Evolutionary conservation across 1,140 invertebrate species (phyloP).

Genomic region (Coelopa frigida): DNA sequence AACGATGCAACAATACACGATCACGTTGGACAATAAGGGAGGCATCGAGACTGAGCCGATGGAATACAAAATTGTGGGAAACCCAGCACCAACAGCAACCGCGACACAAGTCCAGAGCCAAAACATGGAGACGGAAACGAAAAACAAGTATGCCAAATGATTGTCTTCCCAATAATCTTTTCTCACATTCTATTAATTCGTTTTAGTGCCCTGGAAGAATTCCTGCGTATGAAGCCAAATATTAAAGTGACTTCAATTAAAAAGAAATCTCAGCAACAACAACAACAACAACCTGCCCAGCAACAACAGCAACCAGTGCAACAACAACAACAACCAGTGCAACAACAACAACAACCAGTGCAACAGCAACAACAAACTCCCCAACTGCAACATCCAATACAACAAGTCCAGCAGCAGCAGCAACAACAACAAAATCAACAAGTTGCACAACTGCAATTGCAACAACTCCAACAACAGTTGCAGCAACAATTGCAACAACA

Average conservation of each 20-base stretch:
- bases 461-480: slow-evolving; percentile 8
- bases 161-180: neutral
- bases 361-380: slow-evolving; percentile 8
- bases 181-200: neutral
- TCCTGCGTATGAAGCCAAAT: slow-evolving; percentile 45
- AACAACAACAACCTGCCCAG: slow-evolving; percentile 11
- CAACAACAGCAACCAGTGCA: neutral
- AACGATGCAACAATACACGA: slow-evolving; percentile 30
- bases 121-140: slow-evolving; percentile 43
- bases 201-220: slow-evolving; percentile 44
- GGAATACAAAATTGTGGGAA: slow-evolving; percentile 44
- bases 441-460: neutral
- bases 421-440: slow-evolving; percentile 5
- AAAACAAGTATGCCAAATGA: slow-evolving; percentile 20
- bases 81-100: slow-evolving; percentile 38
- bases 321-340: slow-evolving; percentile 1
- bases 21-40: slow-evolving; percentile 49
- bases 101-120: slow-evolving; percentile 29
- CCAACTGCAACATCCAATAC: slow-evolving; percentile 22
- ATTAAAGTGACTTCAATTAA: slow-evolving; percentile 45
- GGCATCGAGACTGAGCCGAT: slow-evolving; percentile 47
- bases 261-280: slow-evolving; percentile 18
- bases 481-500: slow-evolving; percentile 32
- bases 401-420: neutral
- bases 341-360: slow-evolving; percentile 1